Percentiles rank a stretch among this genome's conserved stretches.
phyloP scores from a whole-genome alignment of 2,113 vertebrate genomes.

The Actenoides lindsayi region DNA sequence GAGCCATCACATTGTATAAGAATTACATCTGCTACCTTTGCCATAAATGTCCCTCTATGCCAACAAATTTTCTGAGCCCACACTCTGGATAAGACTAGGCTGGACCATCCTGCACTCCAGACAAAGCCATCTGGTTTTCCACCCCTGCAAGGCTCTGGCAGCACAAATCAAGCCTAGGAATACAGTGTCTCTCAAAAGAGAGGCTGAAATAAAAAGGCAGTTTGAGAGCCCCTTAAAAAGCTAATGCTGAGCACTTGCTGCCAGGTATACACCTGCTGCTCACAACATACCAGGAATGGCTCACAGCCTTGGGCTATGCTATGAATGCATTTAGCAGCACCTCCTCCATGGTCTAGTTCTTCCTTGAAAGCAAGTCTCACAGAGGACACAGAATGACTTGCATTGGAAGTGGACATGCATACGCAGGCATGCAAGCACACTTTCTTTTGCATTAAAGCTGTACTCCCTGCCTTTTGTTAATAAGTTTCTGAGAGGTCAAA shows the following conservation, averaged over 20 bases:
- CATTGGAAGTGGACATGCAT: neutral
- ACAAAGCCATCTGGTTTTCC: constrained; percentile 48
- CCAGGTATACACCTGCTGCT: constrained; percentile 29
- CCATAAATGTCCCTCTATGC: neutral
- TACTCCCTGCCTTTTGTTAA: neutral
- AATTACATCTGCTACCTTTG: neutral
- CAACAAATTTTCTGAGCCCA: neutral
- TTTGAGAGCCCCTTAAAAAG: neutral
- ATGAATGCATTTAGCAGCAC: neutral
- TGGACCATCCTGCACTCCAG: constrained; percentile 1
- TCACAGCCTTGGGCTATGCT: neutral
- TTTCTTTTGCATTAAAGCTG: neutral
- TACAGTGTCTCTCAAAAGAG: neutral
- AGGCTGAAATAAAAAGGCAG: neutral
- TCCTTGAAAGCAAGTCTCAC: neutral
- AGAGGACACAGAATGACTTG: neutral
- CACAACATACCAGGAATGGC: neutral
- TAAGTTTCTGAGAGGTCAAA: neutral
- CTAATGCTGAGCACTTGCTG: neutral
- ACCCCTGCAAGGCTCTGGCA: constrained; percentile 7
- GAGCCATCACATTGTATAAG: neutral
- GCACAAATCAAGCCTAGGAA: constrained; percentile 10
- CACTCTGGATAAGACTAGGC: neutral
- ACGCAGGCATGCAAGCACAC: neutral
- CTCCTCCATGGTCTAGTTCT: neutral